Evolutionary conservation across 2,888 invertebrate genomes (phyloP), one percentile per base, ranked within the genome.

Genomic region (Oscheius sp.): DNA sequence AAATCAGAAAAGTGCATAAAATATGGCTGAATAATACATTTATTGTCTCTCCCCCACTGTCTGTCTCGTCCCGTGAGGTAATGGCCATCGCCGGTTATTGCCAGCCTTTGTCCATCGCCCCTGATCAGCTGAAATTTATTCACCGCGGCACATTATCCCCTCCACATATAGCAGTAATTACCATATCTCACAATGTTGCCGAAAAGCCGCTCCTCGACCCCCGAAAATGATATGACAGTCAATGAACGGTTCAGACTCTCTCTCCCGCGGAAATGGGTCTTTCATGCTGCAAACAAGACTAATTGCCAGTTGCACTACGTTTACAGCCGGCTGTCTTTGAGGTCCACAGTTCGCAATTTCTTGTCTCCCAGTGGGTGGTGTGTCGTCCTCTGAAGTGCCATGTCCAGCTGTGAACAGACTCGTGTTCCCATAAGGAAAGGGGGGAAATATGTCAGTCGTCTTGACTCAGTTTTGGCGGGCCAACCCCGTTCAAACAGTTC

Each of bases 291-390:
- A 18, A 23, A 45, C 45, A 63, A 63, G 63, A 63, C 63, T 63
- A 63, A 63, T 63, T 45, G 63, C 46, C 46, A 23, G 46, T 46
- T 45, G 43, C 46, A 45, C 63, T 63, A 18, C 23, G 43, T 63
- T 63, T 45, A 63, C 63, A 63, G 63, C 63, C 63, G 63, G 63
- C 63, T 63, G 63, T 43, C 63, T 63, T 63, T 63, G 63, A 63
- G 46, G 45, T 35, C 23, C 58, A 16, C 63, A 18, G 21, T 21
- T 61, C 27, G 66, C 35, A 66, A 66, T 52, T 66, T 52, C n/a
- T n/a, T 16, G 52, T 23, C 27, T 27, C 66, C 27, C 66, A 27
- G 27, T 52, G 66, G 25, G 55, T 6, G 55, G 23, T 55, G 23
- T 55, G 16, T 49, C 49, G 6, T 49, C 49, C 55, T 55, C 49